A percentile compares a stretch with the other conserved stretches of the same genome.
Conservation (phyloP, 1,140 invertebrate genomes). For the Daktulosphaira vitifoliae region DNA sequence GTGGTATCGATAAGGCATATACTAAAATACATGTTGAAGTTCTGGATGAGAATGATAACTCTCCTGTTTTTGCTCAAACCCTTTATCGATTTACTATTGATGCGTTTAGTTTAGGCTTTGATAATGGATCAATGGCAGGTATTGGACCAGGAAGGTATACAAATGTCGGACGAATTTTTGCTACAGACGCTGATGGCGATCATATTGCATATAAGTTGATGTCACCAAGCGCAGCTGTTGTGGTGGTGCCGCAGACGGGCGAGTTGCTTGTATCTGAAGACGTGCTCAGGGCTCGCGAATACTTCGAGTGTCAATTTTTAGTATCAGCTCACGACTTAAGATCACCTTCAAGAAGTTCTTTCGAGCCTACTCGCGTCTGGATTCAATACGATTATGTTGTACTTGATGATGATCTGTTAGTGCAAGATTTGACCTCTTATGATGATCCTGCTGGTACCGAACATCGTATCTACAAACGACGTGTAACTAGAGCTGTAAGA, state of each 20-base stretch:
- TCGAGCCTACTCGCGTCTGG: constrained; percentile 60
- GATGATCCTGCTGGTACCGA: constrained; percentile 39
- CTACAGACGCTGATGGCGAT: constrained; percentile 78
- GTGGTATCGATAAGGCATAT: constrained; percentile 61
- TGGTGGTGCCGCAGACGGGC: constrained; percentile 85
- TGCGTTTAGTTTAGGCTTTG: constrained; percentile 63
- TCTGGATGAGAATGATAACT: constrained; percentile 82
- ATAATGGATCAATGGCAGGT: constrained; percentile 46
- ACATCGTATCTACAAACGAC: constrained; percentile 63
- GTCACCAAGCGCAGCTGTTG: constrained; percentile 66
- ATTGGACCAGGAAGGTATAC: constrained; percentile 64
- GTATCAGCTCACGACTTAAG: constrained; percentile 75
- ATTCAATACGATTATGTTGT: constrained; percentile 62
- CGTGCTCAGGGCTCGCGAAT: constrained; percentile 49
- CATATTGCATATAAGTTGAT: constrained; percentile 70
- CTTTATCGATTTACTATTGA: constrained; percentile 67
- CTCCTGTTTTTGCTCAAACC: constrained; percentile 66
- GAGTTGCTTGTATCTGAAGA: constrained; percentile 72
- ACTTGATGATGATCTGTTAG: constrained; percentile 49
- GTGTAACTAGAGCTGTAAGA: constrained; percentile 76
- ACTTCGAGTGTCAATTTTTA: constrained; percentile 56
- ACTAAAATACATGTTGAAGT: constrained; percentile 64
- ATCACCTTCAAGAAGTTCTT: constrained; percentile 54
- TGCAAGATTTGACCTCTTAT: constrained; percentile 47
- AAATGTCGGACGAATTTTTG: constrained; percentile 68